Evolutionary conservation across 1,140 invertebrate species (phyloP), one percentile per base, ranked within the genome.

Genomic region (Atopsyche davidsoni): DNA sequence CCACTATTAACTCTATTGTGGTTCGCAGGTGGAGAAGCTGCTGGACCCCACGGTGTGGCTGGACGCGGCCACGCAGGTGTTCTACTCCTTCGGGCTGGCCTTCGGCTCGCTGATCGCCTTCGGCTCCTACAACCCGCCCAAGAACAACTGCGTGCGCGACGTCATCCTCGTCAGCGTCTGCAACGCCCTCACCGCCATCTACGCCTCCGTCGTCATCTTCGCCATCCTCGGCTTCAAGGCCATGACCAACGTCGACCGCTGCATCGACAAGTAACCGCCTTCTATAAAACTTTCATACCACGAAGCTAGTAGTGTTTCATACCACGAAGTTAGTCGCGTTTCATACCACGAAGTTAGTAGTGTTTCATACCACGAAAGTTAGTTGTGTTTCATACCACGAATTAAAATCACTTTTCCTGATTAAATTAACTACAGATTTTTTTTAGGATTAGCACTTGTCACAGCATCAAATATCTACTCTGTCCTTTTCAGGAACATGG

Each of bases 61-160:
- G 58, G 92, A 94, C 65, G 92, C 93, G 3, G 92, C 92, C 4
- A 94, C 91, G 0, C 93, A 96, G 78, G 92, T 96, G 11, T 96
- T 96, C 71, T 96, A 95, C 69, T 92, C 88, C 3, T 91, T 96
- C 65, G 92, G 92, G 9, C 72, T 95, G 55, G 92, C 89, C 13
- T 96, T 95, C 66, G 92, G 92, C 14, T 92, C 90, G 0, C 74
- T 94, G 19, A 92, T 93, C 59, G 89, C 90, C 1, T 94, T 93
- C 61, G 89, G 89, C 28, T 89, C 86, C 42, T 94, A 94, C 72
- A 94, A 94, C 63, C 83, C 86, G 3, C 84, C 87, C 1, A 85
- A 92, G 64, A 93, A 94, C 72, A 90, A 94, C 69, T 92, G 88
- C 64, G 87, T 92, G 25, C 71, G 87, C 55, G 93, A 97, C 65